phyloP scores from a whole-genome alignment of 2,888 invertebrate species.

The Notocelia uddmanniana region DNA sequence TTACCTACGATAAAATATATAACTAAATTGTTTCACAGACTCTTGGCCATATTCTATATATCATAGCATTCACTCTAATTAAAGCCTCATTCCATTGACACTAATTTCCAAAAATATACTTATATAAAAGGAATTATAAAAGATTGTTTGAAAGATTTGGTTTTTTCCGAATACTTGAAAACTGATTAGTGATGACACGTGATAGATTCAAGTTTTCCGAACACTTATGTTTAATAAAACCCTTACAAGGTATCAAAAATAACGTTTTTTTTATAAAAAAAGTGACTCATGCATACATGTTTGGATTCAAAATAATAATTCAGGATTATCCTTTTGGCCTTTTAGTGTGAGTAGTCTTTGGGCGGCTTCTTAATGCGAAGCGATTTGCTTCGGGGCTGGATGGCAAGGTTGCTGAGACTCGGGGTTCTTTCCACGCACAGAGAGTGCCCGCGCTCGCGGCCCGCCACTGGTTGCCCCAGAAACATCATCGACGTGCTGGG shows the following conservation, averaged over 20 bases:
- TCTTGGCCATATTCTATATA: not conserved
- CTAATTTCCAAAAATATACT: conserved; percentile 48
- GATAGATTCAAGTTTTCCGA: conserved; percentile 19
- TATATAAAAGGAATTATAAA: not conserved
- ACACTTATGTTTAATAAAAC: conserved; percentile 39
- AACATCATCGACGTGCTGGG: conserved; percentile 59
- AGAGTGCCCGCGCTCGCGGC: conserved; percentile 72
- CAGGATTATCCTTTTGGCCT: conserved; percentile 1
- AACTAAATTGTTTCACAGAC: conserved; percentile 24
- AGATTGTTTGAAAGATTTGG: conserved; percentile 5
- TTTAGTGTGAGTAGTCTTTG: conserved; percentile 59
- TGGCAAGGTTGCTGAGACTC: conserved; percentile 59
- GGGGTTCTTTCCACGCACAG: conserved; percentile 70
- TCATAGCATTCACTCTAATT: conserved; percentile 46
- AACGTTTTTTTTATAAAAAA: conserved; percentile 49
- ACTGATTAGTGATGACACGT: not conserved
- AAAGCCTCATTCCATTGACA: conserved; percentile 62
- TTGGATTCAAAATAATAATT: conserved; percentile 19
- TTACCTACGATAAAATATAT: conserved; percentile 15
- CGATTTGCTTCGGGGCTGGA: conserved; percentile 77
- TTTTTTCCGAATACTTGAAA: conserved; percentile 1
- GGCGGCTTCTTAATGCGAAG: conserved; percentile 69
- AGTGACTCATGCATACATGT: not conserved
- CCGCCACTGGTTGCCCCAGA: conserved; percentile 55
- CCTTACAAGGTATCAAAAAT: conserved; percentile 61